phyloP scores from a whole-genome alignment of 2,888 invertebrate species.

The Sminthurides aquaticus region DNA sequence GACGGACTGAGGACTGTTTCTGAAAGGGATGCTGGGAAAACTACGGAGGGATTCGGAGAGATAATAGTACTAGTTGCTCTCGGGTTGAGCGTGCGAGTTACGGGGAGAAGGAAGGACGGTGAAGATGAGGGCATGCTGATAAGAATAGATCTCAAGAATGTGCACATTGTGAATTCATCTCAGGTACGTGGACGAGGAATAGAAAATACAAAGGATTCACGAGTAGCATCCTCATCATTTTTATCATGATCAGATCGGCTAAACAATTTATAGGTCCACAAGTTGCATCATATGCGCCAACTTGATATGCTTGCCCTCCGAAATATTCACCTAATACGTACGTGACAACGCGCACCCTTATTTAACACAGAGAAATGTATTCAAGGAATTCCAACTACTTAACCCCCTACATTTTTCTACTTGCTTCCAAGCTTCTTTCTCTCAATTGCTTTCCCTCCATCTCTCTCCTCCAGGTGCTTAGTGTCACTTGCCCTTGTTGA shows the following conservation, averaged over 20 bases:
- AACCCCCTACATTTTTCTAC: too few relatives aligned
- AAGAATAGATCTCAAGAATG: slow-evolving; percentile 20
- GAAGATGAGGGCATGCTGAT: slow-evolving; percentile 12
- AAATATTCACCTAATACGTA: background rate
- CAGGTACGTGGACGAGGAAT: slow-evolving; percentile 8
- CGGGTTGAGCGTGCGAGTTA: too few relatives aligned
- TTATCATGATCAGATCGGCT: background rate
- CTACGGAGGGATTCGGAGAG: too few relatives aligned
- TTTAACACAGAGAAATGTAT: background rate
- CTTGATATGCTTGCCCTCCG: background rate
- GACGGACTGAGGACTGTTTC: too few relatives aligned
- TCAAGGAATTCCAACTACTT: background rate
- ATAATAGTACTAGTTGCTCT: too few relatives aligned
- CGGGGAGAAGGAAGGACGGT: too few relatives aligned
- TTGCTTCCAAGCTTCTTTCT: too few relatives aligned
- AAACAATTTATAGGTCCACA: background rate
- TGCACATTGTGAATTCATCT: slow-evolving; percentile 22
- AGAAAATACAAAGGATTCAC: background rate
- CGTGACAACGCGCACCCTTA: background rate
- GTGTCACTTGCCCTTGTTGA: too few relatives aligned
- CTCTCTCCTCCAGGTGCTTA: too few relatives aligned
- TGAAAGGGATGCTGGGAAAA: too few relatives aligned
- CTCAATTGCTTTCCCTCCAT: too few relatives aligned
- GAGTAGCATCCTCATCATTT: background rate
- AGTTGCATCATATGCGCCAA: background rate